These are phyloP conservation scores for Mus spretus DNA, from an alignment of 2,797 vertebrate genomes.

Conservation along the genomic window DNA sequence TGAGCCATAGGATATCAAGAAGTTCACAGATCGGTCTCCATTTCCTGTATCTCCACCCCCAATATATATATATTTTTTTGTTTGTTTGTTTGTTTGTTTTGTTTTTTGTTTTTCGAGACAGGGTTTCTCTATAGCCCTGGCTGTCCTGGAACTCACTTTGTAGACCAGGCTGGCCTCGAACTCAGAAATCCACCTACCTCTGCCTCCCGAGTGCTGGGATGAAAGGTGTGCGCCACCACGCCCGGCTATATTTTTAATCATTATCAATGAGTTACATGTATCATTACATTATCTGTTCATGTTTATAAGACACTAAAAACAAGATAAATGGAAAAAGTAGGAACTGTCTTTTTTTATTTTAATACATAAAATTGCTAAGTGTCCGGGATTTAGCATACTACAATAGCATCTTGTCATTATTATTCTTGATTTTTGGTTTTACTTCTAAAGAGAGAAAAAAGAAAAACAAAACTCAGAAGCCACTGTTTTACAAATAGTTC, in stretches of 20 bases:
- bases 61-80: neutral
- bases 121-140: too few relatives aligned
- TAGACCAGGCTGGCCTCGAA: too few relatives aligned
- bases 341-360: conserved; percentile 47
- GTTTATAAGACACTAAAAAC: conserved; percentile 41
- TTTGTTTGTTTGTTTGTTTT: too few relatives aligned
- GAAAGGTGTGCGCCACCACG: too few relatives aligned
- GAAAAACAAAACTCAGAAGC: neutral
- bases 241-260: conserved; percentile 56
- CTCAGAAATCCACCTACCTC: too few relatives aligned
- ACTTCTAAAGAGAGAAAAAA: conserved; percentile 31
- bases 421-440: neutral
- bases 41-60: conserved; percentile 54
- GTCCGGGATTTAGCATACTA: conserved; percentile 40
- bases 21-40: conserved; percentile 48
- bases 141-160: too few relatives aligned
- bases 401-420: conserved; percentile 8
- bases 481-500: conserved; percentile 25
- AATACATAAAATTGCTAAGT: neutral
- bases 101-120: too few relatives aligned
- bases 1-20: conserved; percentile 59
- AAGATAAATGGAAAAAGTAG: conserved; percentile 57
- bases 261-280: conserved; percentile 40
- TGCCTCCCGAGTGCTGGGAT: too few relatives aligned
- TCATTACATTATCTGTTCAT: conserved; percentile 16